Percentiles rank a stretch among this genome's conserved stretches.
Conservation (phyloP, 2,113 vertebrate species). For the Xiphorhynchus elegans region DNA sequence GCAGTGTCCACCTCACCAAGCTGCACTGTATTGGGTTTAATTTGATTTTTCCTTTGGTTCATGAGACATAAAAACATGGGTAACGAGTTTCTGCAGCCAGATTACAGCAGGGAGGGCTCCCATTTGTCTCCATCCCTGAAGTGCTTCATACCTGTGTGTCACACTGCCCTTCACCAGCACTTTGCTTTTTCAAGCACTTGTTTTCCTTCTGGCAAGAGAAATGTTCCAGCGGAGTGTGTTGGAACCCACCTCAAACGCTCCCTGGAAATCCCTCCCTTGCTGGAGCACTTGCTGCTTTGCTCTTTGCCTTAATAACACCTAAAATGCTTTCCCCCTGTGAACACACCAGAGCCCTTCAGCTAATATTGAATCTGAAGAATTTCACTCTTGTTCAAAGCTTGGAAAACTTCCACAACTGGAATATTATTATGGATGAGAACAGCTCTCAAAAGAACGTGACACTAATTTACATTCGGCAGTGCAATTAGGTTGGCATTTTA, state of each 20-base stretch:
- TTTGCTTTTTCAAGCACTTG: not conserved
- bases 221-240: not conserved
- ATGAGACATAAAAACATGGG: not conserved
- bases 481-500: not conserved
- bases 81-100: not conserved
- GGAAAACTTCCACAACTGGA: not conserved
- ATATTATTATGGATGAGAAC: not conserved
- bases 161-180: not conserved
- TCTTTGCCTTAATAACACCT: not conserved
- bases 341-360: not conserved
- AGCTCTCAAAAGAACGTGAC: not conserved
- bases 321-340: not conserved
- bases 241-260: not conserved
- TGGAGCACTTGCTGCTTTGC: not conserved
- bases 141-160: not conserved
- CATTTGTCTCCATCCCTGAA: not conserved
- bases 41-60: not conserved
- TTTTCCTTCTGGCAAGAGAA: not conserved
- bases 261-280: not conserved
- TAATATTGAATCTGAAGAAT: not conserved
- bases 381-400: not conserved
- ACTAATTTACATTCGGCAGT: conserved; percentile 4
- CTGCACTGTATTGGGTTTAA: not conserved
- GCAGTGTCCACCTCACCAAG: not conserved
- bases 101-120: not conserved